These are phyloP conservation scores for Habropoda laboriosa DNA, from an alignment of 1,140 invertebrate genomes.

Conservation along the genomic window DNA sequence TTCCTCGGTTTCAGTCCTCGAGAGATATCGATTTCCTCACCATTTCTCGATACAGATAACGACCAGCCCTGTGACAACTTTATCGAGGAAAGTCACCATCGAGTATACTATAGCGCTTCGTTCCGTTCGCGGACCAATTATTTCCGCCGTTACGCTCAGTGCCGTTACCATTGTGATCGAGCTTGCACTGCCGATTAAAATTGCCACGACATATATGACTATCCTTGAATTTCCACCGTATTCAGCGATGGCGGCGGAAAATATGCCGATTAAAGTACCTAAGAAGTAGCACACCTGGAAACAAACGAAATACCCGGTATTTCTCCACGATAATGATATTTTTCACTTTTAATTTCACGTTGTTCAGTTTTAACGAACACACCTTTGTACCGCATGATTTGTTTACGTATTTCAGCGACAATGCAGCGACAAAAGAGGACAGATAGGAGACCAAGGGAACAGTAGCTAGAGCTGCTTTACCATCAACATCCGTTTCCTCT, in stretches of 20 bases:
- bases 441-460: slow-evolving; percentile 93
- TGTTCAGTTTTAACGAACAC: slow-evolving; percentile 44
- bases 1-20: slow-evolving; percentile 27
- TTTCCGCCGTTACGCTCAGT: slow-evolving; percentile 94
- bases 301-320: too few species aligned
- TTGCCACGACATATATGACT: slow-evolving; percentile 74
- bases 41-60: slow-evolving; percentile 92
- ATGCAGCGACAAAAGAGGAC: slow-evolving; percentile 91
- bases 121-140: slow-evolving; percentile 93
- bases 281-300: slow-evolving; percentile 75
- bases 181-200: slow-evolving; percentile 88
- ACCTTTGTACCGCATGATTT: slow-evolving; percentile 83
- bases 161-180: slow-evolving; percentile 94
- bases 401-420: slow-evolving; percentile 88
- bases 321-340: background rate
- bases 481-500: slow-evolving; percentile 85
- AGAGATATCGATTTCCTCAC: slow-evolving; percentile 78
- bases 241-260: slow-evolving; percentile 72
- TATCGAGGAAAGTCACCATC: slow-evolving; percentile 96
- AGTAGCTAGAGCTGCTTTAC: slow-evolving; percentile 88
- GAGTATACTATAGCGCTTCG: slow-evolving; percentile 96
- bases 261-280: slow-evolving; percentile 74
- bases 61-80: slow-evolving; percentile 93
- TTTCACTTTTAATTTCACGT: slow-evolving; percentile 55
- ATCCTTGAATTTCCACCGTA: slow-evolving; percentile 66